phyloP scores from a whole-genome alignment of 2,113 vertebrate genomes.

The Gambusia affinis region DNA sequence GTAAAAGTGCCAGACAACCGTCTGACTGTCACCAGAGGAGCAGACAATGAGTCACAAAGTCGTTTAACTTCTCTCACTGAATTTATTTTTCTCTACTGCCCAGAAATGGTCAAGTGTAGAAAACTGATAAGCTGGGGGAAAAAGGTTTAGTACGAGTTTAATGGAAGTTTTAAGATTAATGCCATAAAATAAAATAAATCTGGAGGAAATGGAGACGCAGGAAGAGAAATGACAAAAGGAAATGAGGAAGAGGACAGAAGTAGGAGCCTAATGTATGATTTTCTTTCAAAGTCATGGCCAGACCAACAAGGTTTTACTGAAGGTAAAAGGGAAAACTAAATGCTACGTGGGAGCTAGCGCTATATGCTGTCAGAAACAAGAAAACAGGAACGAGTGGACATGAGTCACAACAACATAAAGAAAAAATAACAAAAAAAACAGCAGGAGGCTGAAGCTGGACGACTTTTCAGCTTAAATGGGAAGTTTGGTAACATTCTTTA shows the following conservation, averaged over 20 bases:
- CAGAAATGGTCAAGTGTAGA: neutral
- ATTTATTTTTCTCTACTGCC: constrained; percentile 14
- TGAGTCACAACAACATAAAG: neutral
- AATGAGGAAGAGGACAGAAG: neutral
- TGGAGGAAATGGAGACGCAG: neutral
- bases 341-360: too few species aligned
- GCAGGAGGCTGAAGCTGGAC: neutral
- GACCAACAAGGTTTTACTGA: neutral
- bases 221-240: neutral
- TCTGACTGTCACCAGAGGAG: constrained; percentile 16
- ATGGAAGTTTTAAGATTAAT: neutral
- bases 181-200: neutral
- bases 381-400: neutral
- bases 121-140: neutral
- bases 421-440: neutral
- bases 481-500: neutral
- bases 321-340: neutral
- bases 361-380: neutral
- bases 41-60: constrained; percentile 22
- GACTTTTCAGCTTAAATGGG: neutral
- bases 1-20: constrained; percentile 23
- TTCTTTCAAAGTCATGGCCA: neutral
- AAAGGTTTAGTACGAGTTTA: neutral
- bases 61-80: constrained; percentile 10
- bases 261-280: neutral